Evolutionary conservation across 2,888 invertebrate genomes (phyloP), one percentile per base, ranked within the genome.

Genomic region (Lepidochrysops patricia): DNA sequence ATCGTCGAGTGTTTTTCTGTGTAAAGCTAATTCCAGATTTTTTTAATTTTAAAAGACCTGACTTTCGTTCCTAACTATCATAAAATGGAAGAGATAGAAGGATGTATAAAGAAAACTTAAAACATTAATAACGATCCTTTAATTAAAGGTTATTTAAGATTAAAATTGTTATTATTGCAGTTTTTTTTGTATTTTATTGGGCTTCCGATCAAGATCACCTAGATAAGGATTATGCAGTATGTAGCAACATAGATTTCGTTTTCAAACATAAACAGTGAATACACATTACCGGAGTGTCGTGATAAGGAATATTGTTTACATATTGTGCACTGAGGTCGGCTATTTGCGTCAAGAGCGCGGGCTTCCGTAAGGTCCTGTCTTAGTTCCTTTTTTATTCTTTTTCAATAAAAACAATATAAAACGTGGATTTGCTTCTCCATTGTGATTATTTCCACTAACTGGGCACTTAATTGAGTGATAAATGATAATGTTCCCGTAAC

Each of bases 291-390:
- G 12, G 29, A 13, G 15, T 29, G 26, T 52, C 27, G 52, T 54
- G 54, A 54, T 54, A 54, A 54, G 13, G 13, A 29, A 15, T 49
- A 23, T 54, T 29, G 54, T 54, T 54, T 54, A 29, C 52, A 26
- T 54, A 54, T 54, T 54, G 6, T 29, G 9, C 15, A 19, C 54
- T 54, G 54, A 54, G 54, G 54, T 54, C 54, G 27, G 26, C 25
- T 26, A 43, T 43, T 43, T 43, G 43, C 50, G 50, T 50, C 50
- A 50, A 50, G 50, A 50, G 50, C 26, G 26, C n/a, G 26, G 26
- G 25, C 50, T 50, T 25, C 26, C 50, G 50, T 26, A 50, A 50
- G 50, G 50, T 26, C 50, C 50, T 13, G 26, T 50, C 6, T 26
- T 49, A 49, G 50, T 50, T 50, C 26, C 26, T n/a, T 26, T 50